Percentiles rank a stretch among this genome's conserved stretches.
Evolutionary conservation across 1,140 invertebrate genomes (phyloP).

Genomic region (Ceratitis capitata): DNA sequence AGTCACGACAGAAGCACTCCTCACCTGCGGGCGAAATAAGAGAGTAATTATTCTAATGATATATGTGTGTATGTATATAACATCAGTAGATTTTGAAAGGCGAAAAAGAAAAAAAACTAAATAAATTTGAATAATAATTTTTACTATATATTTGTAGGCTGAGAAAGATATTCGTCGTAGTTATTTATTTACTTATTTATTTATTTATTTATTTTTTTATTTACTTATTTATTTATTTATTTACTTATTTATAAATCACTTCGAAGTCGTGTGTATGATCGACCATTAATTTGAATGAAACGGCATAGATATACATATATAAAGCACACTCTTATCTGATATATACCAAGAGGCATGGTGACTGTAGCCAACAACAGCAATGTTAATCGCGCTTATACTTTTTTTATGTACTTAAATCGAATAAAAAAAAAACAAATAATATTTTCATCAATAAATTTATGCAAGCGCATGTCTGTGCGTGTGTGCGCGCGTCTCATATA

Average conservation of each 20-base stretch:
- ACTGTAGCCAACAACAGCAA: neutral
- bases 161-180: too few relatives aligned
- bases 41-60: neutral
- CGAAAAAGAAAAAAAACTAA: too few relatives aligned
- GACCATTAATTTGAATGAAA: neutral
- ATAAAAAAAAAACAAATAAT: too few relatives aligned
- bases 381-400: neutral
- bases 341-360: neutral
- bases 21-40: constrained; percentile 59
- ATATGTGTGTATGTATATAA: neutral
- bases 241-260: neutral
- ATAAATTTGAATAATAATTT: too few relatives aligned
- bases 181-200: too few relatives aligned
- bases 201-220: too few relatives aligned
- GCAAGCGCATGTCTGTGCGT: neutral
- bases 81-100: too few relatives aligned
- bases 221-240: neutral
- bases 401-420: neutral
- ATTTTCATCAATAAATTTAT: neutral
- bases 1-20: constrained; percentile 88
- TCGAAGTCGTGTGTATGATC: neutral
- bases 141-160: too few relatives aligned
- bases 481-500: neutral
- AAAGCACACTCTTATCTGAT: neutral
- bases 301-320: neutral